Conservation (phyloP, 2,113 vertebrate species). For the Pycnonotus jocosus region DNA sequence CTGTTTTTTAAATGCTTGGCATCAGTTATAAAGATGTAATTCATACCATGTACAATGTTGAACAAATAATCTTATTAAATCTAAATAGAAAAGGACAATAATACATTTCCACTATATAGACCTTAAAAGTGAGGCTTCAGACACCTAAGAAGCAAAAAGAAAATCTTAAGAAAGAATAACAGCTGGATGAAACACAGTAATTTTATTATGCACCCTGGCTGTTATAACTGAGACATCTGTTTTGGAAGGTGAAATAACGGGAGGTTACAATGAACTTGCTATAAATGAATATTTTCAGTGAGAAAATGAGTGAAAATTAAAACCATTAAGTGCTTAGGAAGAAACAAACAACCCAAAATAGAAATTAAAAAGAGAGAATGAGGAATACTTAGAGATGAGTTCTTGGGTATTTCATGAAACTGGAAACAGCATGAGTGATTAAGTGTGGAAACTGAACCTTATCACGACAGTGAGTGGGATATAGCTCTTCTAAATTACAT, state of each 20-base stretch:
- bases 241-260: neutral
- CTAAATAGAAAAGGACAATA: neutral
- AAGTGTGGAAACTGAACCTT: conserved; percentile 5
- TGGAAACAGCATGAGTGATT: conserved; percentile 25
- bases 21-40: neutral
- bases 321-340: neutral
- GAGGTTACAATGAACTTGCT: neutral
- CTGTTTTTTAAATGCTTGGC: neutral
- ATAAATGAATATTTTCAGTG: neutral
- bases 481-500: conserved; percentile 17
- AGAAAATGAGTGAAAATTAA: neutral
- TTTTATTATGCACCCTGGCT: neutral
- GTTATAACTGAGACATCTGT: neutral
- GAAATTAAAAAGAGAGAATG: neutral
- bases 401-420: neutral
- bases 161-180: neutral
- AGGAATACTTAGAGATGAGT: neutral
- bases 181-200: neutral
- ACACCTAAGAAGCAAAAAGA: neutral
- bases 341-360: neutral
- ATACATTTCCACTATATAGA: neutral
- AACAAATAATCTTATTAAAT: neutral
- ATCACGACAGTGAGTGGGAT: neutral
- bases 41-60: neutral
- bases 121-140: neutral